Percentiles rank a stretch among this genome's conserved stretches.
These are phyloP conservation scores for Morbakka virulenta DNA, from an alignment of 30 jellyfish, hydroid and myxozoan genomes.

Conservation along the genomic window DNA sequence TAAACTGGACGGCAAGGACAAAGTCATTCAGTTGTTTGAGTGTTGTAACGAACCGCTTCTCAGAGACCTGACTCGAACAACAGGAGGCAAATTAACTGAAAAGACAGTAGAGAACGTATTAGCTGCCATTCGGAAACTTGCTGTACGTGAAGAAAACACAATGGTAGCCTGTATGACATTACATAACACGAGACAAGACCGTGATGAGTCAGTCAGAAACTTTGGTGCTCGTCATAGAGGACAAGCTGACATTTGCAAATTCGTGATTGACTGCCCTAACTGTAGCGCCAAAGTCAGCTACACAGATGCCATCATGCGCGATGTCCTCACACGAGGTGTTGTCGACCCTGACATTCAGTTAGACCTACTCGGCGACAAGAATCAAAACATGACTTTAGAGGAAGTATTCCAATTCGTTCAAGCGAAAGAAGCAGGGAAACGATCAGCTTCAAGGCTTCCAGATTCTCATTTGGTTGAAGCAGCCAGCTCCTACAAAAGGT, in stretches of 20 bases:
- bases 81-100: slow-evolving; percentile 24
- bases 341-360: slow-evolving; percentile 32
- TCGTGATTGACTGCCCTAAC: slow-evolving; percentile 13
- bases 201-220: slow-evolving; percentile 15
- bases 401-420: slow-evolving; percentile 5
- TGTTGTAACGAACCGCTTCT: slow-evolving; percentile 38
- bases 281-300: slow-evolving; percentile 5
- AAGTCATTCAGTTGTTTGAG: slow-evolving; percentile 27
- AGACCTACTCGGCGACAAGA: slow-evolving; percentile 30
- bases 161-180: slow-evolving; percentile 40
- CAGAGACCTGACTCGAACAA: slow-evolving; percentile 45
- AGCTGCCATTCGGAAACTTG: slow-evolving; percentile 18
- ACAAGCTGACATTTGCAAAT: slow-evolving; percentile 49
- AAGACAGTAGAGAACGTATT: slow-evolving; percentile 24
- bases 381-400: slow-evolving; percentile 22
- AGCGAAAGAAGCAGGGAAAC: slow-evolving; percentile 26
- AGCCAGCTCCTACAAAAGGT: no score
- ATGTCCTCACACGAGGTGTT: slow-evolving; percentile 19
- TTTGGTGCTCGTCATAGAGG: slow-evolving; percentile 60
- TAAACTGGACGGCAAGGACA: slow-evolving; percentile 13
- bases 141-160: slow-evolving; percentile 22
- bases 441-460: slow-evolving; percentile 30
- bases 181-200: slow-evolving; percentile 25
- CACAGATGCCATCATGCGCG: slow-evolving; percentile 37
- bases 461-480: no score